phyloP scores from a whole-genome alignment of 2,113 vertebrate genomes.

The Apodemus speciosus region DNA sequence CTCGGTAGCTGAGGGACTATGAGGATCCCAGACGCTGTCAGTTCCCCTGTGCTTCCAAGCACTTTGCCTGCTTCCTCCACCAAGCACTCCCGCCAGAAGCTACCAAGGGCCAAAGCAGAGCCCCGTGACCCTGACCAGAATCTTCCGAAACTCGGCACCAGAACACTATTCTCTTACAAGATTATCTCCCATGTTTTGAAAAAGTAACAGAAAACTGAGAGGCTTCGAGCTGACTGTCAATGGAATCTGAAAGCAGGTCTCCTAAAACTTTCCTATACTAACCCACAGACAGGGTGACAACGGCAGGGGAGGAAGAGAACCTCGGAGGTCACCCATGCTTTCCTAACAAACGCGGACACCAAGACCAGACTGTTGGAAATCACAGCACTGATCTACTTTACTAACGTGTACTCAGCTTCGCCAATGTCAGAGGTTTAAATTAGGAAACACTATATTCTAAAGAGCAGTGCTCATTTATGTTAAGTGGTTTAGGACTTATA shows the following conservation, averaged over 20 bases:
- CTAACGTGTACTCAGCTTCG: slow-evolving; percentile 12
- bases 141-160: not conserved
- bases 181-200: not conserved
- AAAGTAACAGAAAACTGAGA: not conserved
- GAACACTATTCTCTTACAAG: not conserved
- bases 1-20: not conserved
- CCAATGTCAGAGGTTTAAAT: slow-evolving; percentile 20
- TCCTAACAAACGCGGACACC: slow-evolving; percentile 45
- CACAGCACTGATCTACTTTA: not conserved
- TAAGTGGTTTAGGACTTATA: slow-evolving; percentile 36
- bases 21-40: not conserved
- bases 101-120: not conserved
- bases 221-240: not conserved
- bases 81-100: not conserved
- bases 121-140: not conserved
- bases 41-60: not conserved
- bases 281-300: not conserved
- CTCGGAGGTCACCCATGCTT: not conserved
- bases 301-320: not conserved
- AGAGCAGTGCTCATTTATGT: slow-evolving; percentile 25
- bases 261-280: slow-evolving; percentile 18
- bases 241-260: slow-evolving; percentile 1
- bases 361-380: slow-evolving; percentile 26
- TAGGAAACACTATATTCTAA: slow-evolving; percentile 7
- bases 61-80: not conserved